Evolutionary conservation across 1,140 invertebrate genomes (phyloP).

Genomic region (Paracyclopina nana): DNA sequence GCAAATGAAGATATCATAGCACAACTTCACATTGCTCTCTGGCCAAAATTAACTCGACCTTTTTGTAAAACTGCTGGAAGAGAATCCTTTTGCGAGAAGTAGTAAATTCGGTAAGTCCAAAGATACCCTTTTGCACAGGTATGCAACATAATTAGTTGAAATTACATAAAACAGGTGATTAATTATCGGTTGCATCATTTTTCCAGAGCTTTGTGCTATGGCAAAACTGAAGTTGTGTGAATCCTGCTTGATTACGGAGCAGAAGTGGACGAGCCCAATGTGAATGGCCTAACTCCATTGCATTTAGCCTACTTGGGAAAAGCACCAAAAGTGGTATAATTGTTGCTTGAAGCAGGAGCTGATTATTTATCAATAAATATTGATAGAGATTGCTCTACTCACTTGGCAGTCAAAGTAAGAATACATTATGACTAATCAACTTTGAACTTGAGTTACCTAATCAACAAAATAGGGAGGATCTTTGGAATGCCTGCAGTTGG

Average conservation of each 20-base stretch:
- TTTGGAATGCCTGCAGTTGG: not conserved
- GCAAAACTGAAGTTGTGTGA: not conserved
- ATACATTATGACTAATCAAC: not conserved
- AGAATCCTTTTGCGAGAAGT: not conserved
- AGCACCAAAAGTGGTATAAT: not conserved
- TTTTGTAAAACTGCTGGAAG: not conserved
- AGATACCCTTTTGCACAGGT: constrained; percentile 1
- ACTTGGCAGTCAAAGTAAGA: not conserved
- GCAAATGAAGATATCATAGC: not conserved
- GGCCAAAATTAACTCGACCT: not conserved
- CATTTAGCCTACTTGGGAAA: not conserved
- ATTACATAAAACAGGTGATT: not conserved
- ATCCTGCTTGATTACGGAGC: not conserved
- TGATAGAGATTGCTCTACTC: not conserved
- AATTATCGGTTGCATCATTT: not conserved
- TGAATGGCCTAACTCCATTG: not conserved
- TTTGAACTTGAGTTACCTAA: not conserved
- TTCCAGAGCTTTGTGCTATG: not conserved
- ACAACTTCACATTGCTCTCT: not conserved
- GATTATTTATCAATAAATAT: not conserved
- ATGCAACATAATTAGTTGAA: too few species aligned
- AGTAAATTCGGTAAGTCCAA: not conserved
- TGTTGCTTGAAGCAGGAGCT: not conserved
- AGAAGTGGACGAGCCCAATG: not conserved
- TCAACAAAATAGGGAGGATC: not conserved